Percentiles rank a stretch among this genome's conserved stretches.
phyloP scores from a whole-genome alignment of 2,113 vertebrate genomes.

The Leptobrachium ailaonicum region DNA sequence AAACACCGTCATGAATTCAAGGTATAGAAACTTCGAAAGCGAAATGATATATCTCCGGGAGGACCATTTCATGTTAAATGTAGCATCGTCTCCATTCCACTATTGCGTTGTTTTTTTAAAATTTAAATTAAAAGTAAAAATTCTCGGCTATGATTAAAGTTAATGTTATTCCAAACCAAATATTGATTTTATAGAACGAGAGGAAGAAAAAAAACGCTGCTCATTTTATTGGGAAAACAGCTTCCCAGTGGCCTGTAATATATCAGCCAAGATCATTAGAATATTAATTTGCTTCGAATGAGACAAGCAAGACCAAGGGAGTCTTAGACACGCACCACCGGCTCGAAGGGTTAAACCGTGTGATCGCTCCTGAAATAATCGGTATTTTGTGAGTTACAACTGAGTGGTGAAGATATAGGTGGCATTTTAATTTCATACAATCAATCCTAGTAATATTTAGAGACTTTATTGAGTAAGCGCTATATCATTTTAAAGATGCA shows the following conservation, averaged over 20 bases:
- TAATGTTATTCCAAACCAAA: constrained; percentile 50
- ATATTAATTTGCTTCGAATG: constrained; percentile 45
- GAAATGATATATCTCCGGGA: too few relatives aligned
- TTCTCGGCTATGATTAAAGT: constrained; percentile 49
- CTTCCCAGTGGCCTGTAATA: constrained; percentile 52
- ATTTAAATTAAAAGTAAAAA: background rate
- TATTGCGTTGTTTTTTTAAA: background rate
- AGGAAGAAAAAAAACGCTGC: background rate
- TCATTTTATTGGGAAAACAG: constrained; percentile 51
- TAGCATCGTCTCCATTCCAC: background rate
- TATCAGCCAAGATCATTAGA: constrained; percentile 63
- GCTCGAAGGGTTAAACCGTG: constrained; percentile 51
- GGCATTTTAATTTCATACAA: constrained; percentile 56
- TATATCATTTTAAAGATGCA: constrained; percentile 65
- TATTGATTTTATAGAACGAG: constrained; percentile 51
- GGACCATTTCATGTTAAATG: too few relatives aligned
- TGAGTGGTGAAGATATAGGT: constrained; percentile 60
- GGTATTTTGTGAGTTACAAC: constrained; percentile 57
- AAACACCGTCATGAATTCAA: too few relatives aligned
- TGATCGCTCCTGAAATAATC: constrained; percentile 52
- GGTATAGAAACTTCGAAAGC: too few relatives aligned
- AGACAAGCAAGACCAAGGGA: background rate
- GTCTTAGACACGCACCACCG: too few relatives aligned
- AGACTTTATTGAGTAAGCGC: constrained; percentile 56
- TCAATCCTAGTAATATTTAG: constrained; percentile 59